phyloP scores from a whole-genome alignment of 2,797 vertebrate species.

The Vultur gryphus region DNA sequence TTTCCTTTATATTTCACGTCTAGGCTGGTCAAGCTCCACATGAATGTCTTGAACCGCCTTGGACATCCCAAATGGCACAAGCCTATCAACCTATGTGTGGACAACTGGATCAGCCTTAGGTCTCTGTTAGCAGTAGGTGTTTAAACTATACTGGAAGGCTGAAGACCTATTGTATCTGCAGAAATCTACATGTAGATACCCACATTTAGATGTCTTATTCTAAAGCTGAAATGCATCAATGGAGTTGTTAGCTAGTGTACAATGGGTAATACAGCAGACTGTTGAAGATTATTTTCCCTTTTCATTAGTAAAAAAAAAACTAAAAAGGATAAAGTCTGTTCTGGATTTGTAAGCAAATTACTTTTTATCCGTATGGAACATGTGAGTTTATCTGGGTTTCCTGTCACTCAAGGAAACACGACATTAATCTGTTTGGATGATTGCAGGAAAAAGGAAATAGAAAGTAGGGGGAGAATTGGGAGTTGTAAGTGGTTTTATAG shows the following conservation, averaged over 20 bases:
- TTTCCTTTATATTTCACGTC: not conserved
- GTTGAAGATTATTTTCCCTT: not conserved
- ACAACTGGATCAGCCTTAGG: not conserved
- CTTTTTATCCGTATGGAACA: not conserved
- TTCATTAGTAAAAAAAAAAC: not conserved
- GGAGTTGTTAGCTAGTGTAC: not conserved
- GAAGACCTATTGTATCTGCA: not conserved
- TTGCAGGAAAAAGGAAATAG: slow-evolving; percentile 3
- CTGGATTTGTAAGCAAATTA: not conserved
- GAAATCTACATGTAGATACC: not conserved
- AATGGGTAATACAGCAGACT: not conserved
- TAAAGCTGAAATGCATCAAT: not conserved
- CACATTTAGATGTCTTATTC: not conserved
- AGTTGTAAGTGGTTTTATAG: not conserved
- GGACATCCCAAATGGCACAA: not conserved
- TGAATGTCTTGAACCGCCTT: not conserved
- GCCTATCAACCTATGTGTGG: not conserved
- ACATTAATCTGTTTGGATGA: not conserved
- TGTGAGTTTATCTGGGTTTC: not conserved
- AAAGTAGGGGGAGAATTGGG: not conserved
- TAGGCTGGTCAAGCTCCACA: not conserved
- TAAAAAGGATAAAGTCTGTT: not conserved
- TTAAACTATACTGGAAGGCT: not conserved
- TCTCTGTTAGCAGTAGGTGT: not conserved
- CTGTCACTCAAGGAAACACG: slow-evolving; percentile 19